Evolutionary conservation across 2,113 vertebrate species (phyloP), one percentile per base, ranked within the genome.

Genomic region (Gracilinanus agilis): DNA sequence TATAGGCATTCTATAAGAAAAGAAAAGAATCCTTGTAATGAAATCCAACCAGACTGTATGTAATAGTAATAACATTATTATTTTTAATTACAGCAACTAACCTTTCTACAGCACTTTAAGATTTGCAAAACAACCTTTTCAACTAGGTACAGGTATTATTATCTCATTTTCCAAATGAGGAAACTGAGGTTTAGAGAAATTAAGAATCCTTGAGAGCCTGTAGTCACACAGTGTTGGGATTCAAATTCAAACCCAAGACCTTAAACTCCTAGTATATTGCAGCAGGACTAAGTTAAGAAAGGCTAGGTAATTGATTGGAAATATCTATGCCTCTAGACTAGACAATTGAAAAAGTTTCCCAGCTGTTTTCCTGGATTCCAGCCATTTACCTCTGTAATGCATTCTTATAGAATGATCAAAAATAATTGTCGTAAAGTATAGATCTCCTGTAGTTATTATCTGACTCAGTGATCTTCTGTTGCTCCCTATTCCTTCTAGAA

Each of bases 1-100:
- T n/a, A n/a, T n/a, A 75, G 67, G 67, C 40, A 12, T 13, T 23
- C 67, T 40, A 24, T 95, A 96, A 93, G 95, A 89, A 97, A 92
- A 53, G 90, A 88, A 2, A 97, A 95, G 97, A 96, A 88, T 97
- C 2, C 44, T 96, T 92, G 95, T 54, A 96, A 96, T 96, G 94
- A 96, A 98, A 97, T 90, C 92, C 93, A 97, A 91, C 55, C 91
- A 96, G 49, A 53, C 49, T 90, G 44, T 90, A 44, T 90, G 89
- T 90, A 90, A 95, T 40, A 16, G 2, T 40, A 83, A 83, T 40
- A 83, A 83, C 67, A 83, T 83, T 83, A 83, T 83, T 83, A 83
- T 83, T 83, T 83, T 83, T 83, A 83, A 83, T 83, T 83, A 83
- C n/a, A 83, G 61, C n/a, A 75, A n/a, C 61, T 75, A 83, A 40